Evolutionary conservation across 92 coral and sea anemone genomes (phyloP).

Genomic region (Nematostella vectensis): DNA sequence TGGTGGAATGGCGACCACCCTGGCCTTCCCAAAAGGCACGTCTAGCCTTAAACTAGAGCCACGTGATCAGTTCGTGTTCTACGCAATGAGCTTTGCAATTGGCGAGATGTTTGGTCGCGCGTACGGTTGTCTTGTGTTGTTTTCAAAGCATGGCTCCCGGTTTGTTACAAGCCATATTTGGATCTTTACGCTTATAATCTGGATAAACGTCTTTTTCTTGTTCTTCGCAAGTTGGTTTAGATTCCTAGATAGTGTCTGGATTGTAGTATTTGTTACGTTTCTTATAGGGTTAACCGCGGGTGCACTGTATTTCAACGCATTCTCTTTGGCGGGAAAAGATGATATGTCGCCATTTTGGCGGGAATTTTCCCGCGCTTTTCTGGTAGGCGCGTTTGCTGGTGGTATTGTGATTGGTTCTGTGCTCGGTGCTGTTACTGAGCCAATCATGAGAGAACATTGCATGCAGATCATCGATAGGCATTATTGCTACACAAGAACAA

Average conservation of each 20-base stretch:
- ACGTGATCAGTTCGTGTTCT: constrained; percentile 6
- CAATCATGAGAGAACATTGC: constrained; percentile 1
- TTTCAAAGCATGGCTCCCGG: not conserved
- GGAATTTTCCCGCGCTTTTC: constrained; percentile 10
- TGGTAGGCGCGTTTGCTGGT: constrained; percentile 5
- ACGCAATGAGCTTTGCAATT: not conserved
- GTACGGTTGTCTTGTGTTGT: not conserved
- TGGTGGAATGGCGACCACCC: not conserved
- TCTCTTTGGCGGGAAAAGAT: constrained; percentile 6
- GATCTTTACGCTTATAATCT: constrained; percentile 1
- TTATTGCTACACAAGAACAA: constrained; percentile 4
- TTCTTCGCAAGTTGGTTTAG: not conserved
- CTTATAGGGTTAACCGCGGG: not conserved
- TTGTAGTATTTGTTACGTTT: not conserved
- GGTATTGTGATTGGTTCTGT: not conserved
- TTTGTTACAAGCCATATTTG: not conserved
- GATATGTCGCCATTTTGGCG: not conserved
- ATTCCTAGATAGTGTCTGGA: not conserved
- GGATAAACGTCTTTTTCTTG: not conserved
- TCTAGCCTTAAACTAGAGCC: not conserved
- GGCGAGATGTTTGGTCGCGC: constrained; percentile 4
- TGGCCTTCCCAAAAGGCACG: not conserved
- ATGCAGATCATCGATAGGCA: not conserved
- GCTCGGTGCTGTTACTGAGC: constrained; percentile 1
- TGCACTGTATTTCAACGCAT: constrained; percentile 3